Evolutionary conservation across 1,140 invertebrate genomes (phyloP).

Genomic region (Brachionus plicatilis): DNA sequence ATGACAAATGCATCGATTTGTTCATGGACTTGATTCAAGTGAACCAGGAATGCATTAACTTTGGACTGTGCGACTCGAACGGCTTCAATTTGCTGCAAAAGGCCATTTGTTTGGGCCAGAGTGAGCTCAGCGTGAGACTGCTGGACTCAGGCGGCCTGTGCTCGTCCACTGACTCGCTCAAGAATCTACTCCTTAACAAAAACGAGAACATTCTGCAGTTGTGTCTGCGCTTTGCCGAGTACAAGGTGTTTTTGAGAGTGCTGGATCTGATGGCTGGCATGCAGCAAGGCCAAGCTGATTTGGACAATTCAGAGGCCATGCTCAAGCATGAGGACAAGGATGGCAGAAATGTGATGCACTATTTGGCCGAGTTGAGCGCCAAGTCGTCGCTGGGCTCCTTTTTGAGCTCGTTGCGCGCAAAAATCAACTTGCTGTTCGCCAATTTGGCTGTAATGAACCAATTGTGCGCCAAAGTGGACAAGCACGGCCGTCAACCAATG

Average conservation of each 20-base stretch:
- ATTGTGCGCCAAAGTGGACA: background rate
- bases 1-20: background rate
- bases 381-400: background rate
- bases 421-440: background rate
- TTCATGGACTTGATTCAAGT: background rate
- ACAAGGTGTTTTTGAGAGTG: background rate
- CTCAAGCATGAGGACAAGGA: conserved; percentile 1
- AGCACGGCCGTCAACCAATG: background rate
- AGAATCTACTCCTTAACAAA: background rate
- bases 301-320: background rate
- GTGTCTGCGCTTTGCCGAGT: background rate
- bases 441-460: background rate
- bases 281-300: background rate
- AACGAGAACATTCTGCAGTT: background rate
- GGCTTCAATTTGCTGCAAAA: background rate
- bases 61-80: background rate
- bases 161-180: background rate
- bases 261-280: background rate
- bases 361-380: background rate
- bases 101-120: background rate
- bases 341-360: background rate
- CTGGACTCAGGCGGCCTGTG: background rate
- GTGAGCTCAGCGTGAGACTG: background rate
- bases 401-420: background rate
- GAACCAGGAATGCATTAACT: background rate